A percentile compares a stretch with the other conserved stretches of the same genome.
Conservation (phyloP, 2,113 vertebrate species). For the Gambusia affinis region DNA sequence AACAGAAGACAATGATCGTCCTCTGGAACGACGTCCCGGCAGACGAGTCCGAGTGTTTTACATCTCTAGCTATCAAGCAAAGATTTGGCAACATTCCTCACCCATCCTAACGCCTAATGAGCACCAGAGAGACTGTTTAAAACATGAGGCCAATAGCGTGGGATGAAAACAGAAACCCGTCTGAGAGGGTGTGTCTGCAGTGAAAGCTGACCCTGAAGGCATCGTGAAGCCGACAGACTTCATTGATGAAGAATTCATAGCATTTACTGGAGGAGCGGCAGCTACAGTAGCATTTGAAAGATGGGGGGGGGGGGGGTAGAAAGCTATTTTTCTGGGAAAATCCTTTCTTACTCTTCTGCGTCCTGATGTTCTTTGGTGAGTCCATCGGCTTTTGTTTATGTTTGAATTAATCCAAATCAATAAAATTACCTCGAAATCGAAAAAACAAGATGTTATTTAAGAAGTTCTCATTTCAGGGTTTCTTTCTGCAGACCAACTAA, state of each 20-base stretch:
- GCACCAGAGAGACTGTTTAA: neutral
- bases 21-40: neutral
- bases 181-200: neutral
- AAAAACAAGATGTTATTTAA: too few species aligned
- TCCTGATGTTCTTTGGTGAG: too few species aligned
- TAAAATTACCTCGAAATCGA: too few species aligned
- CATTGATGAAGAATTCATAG: neutral
- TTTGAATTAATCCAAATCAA: too few species aligned
- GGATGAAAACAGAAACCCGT: neutral
- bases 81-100: neutral
- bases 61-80: neutral
- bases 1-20: neutral
- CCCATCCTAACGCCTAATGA: neutral
- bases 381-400: too few species aligned
- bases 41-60: neutral
- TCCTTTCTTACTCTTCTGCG: too few species aligned
- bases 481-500: too few species aligned
- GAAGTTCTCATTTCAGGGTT: too few species aligned
- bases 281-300: neutral
- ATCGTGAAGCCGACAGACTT: neutral
- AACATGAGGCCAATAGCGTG: neutral
- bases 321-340: neutral
- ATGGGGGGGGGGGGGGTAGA: neutral
- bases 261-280: neutral
- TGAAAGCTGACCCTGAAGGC: neutral